A percentile compares a stretch with the other conserved stretches of the same genome.
phyloP scores from a whole-genome alignment of 92 coral and sea anemone species.

The Actinostola sp. region DNA sequence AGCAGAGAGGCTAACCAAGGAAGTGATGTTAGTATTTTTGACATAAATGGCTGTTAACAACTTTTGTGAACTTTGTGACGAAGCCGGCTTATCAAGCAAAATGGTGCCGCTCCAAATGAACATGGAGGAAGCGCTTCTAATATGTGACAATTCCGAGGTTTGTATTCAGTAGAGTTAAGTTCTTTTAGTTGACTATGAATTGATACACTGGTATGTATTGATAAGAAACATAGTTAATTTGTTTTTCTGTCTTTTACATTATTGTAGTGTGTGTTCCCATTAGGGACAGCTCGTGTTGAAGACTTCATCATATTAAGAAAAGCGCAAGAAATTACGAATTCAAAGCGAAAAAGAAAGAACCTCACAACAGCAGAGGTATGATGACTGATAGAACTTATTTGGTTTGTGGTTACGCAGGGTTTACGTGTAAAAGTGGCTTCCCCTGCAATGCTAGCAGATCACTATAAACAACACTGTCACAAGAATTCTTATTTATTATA shows the following conservation, averaged over 20 bases:
- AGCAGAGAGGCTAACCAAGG: neutral
- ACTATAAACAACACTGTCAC: too few species aligned
- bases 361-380: conserved; percentile 32
- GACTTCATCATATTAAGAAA: conserved; percentile 54
- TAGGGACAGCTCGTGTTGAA: conserved; percentile 37
- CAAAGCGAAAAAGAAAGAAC: conserved; percentile 56
- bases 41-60: conserved; percentile 28
- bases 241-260: neutral
- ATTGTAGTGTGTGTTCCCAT: conserved; percentile 86
- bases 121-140: conserved; percentile 83
- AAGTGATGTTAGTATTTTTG: neutral
- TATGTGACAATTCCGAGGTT: conserved; percentile 90
- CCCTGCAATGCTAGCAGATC: too few species aligned
- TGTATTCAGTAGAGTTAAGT: too few species aligned
- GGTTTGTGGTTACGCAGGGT: too few species aligned
- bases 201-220: neutral
- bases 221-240: neutral
- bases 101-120: conserved; percentile 71
- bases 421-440: too few species aligned
- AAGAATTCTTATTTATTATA: too few species aligned
- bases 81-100: conserved; percentile 66
- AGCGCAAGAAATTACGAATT: conserved; percentile 43
- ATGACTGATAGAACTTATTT: too few species aligned
- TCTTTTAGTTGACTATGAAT: too few species aligned
- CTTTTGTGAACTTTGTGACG: conserved; percentile 74